Percentiles rank a stretch among this genome's conserved stretches.
These are phyloP conservation scores for Cyanoramphus novaezelandiae DNA, from an alignment of 2,113 vertebrate genomes.

Conservation along the genomic window DNA sequence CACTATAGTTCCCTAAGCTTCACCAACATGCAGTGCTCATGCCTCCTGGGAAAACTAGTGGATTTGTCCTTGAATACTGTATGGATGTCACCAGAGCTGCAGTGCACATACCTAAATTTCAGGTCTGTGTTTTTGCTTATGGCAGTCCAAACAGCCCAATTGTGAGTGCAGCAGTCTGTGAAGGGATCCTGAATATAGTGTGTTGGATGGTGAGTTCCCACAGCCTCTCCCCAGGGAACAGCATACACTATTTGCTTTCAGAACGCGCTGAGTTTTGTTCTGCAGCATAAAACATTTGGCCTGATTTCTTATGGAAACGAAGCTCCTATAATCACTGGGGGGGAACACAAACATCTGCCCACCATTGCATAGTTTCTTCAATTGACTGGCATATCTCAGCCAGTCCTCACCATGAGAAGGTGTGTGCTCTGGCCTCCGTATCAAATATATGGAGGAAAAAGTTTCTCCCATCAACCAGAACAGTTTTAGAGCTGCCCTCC, in stretches of 20 bases:
- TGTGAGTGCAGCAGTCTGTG: neutral
- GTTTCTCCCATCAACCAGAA: neutral
- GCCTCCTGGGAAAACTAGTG: neutral
- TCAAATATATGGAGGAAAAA: neutral
- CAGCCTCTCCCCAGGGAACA: neutral
- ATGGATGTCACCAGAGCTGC: neutral
- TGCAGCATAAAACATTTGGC: slow-evolving; percentile 22
- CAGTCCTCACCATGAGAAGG: neutral
- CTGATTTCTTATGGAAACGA: slow-evolving; percentile 15
- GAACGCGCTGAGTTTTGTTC: neutral
- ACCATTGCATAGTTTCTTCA: neutral
- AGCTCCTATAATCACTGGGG: neutral
- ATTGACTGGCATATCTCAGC: neutral
- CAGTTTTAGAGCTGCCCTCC: neutral
- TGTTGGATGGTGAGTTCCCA: neutral
- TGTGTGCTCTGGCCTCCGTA: neutral
- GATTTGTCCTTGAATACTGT: neutral
- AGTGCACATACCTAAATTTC: neutral
- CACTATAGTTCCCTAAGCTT: neutral
- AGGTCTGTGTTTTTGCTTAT: neutral
- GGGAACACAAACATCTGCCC: neutral
- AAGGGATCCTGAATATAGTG: neutral
- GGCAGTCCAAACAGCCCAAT: neutral
- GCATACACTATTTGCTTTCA: neutral
- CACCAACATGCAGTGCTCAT: accelerated